phyloP scores from a whole-genome alignment of 2,888 invertebrate species.

The Hyalella azteca region DNA sequence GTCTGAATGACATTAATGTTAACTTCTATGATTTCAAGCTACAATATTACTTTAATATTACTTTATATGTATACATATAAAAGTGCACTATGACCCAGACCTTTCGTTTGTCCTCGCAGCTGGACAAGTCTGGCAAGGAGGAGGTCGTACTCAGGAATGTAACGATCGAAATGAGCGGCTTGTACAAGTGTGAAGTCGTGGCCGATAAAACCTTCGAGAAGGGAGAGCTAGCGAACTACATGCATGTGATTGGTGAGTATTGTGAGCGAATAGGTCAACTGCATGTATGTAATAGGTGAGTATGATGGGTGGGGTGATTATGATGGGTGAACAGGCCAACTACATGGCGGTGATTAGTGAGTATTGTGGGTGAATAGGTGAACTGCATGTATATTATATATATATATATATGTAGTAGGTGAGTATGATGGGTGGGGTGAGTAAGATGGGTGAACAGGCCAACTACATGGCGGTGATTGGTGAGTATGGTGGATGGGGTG shows the following conservation, averaged over 20 bases:
- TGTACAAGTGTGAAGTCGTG: constrained; percentile 26
- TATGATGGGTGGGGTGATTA: too few relatives aligned
- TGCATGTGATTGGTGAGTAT: constrained; percentile 18
- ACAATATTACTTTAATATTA: neutral
- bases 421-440: too few relatives aligned
- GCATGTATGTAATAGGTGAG: too few relatives aligned
- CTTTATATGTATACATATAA: too few relatives aligned
- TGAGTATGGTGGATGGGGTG: neutral
- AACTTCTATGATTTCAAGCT: neutral
- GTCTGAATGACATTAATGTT: neutral
- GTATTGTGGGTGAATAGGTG: neutral
- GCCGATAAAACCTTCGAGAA: constrained; percentile 26
- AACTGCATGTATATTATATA: too few relatives aligned
- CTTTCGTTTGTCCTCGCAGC: too few relatives aligned
- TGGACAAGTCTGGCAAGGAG: constrained; percentile 23
- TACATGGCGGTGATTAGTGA: constrained; percentile 20
- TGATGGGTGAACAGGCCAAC: constrained; percentile 18
- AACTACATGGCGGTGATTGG: constrained; percentile 23
- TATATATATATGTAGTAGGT: too few relatives aligned
- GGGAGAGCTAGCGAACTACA: constrained; percentile 26
- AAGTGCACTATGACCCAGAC: too few relatives aligned
- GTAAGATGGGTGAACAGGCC: constrained; percentile 14
- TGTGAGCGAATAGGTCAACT: neutral
- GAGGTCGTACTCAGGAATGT: constrained; percentile 9
- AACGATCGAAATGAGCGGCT: constrained; percentile 20